Percentiles rank a stretch among this genome's conserved stretches.
Conservation (phyloP, 2,113 vertebrate species). For the Pampusana beccarii region DNA sequence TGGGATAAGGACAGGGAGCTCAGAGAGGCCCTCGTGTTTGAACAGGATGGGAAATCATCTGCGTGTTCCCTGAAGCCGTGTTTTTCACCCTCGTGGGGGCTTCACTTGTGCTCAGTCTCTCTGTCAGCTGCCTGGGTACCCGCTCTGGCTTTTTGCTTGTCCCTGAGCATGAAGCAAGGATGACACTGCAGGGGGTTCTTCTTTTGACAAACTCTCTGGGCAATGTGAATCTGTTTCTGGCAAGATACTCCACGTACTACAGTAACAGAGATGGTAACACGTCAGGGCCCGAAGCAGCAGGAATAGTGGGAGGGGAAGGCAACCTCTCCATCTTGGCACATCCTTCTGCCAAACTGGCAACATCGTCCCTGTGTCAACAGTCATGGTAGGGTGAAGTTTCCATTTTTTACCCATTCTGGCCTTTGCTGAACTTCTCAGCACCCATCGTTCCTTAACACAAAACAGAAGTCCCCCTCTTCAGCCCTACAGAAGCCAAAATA, state of each 20-base stretch:
- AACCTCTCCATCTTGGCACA: background rate
- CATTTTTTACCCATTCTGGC: background rate
- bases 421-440: background rate
- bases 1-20: background rate
- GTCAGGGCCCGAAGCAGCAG: fast-evolving
- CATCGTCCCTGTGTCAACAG: background rate
- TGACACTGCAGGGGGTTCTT: background rate
- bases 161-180: background rate
- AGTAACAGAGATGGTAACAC: background rate
- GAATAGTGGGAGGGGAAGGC: background rate
- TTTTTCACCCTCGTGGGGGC: fast-evolving
- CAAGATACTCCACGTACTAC: background rate
- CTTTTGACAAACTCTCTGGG: background rate
- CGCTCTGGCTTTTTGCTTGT: background rate
- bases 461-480: background rate
- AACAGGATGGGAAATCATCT: background rate
- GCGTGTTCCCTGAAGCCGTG: fast-evolving
- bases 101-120: background rate
- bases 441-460: background rate
- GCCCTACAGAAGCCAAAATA: background rate
- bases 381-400: background rate
- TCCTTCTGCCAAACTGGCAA: background rate
- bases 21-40: background rate
- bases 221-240: background rate
- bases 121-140: background rate